Evolutionary conservation across 2,797 vertebrate genomes (phyloP).

Genomic region (Alosa sapidissima): DNA sequence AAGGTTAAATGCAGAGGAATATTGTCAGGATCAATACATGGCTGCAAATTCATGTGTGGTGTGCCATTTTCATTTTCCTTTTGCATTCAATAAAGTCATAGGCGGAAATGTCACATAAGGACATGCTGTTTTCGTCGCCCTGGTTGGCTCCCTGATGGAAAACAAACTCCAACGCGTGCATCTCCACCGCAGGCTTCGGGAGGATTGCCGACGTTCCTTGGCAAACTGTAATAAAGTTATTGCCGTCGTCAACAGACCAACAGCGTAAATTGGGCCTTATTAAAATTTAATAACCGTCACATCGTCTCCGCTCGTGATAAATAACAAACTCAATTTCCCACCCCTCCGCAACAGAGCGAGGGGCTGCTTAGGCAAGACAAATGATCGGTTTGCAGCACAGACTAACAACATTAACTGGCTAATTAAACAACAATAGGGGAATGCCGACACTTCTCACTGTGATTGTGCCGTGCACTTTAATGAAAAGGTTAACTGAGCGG

Average conservation of each 20-base stretch:
- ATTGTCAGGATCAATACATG: slow-evolving; percentile 78
- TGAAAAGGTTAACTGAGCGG: slow-evolving; percentile 74
- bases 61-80: slow-evolving; percentile 51
- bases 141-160: slow-evolving; percentile 30
- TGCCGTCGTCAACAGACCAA: slow-evolving; percentile 54
- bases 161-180: slow-evolving; percentile 41
- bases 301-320: slow-evolving; percentile 70
- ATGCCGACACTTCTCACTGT: slow-evolving; percentile 66
- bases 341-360: slow-evolving; percentile 66
- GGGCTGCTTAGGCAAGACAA: slow-evolving; percentile 81
- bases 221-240: slow-evolving; percentile 40
- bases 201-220: slow-evolving; percentile 28
- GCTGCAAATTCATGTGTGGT: slow-evolving; percentile 76
- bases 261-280: slow-evolving; percentile 65
- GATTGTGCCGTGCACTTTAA: slow-evolving; percentile 73
- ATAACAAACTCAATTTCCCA: slow-evolving; percentile 75
- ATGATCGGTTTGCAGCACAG: slow-evolving; percentile 76
- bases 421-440: slow-evolving; percentile 80
- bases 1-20: slow-evolving; percentile 85
- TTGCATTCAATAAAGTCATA: slow-evolving; percentile 60
- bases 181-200: no score
- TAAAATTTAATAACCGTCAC: slow-evolving; percentile 73
- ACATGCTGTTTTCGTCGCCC: slow-evolving; percentile 18
- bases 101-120: slow-evolving; percentile 63
- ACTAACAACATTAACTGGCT: slow-evolving; percentile 82